A percentile compares a stretch with the other conserved stretches of the same genome.
Evolutionary conservation across 2,888 invertebrate species (phyloP).

Genomic region (Tipula confusa): DNA sequence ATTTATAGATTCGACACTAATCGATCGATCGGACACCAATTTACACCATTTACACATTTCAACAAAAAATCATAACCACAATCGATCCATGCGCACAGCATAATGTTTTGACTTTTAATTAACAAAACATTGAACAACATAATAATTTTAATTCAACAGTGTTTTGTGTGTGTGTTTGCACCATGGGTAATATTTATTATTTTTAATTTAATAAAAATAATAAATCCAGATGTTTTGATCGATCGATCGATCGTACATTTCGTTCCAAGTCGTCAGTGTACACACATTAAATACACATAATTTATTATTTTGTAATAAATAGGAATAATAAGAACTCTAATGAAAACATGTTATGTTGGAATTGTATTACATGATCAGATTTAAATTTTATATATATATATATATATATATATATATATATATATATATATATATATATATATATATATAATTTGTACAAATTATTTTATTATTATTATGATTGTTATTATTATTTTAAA

Average conservation of each 20-base stretch:
- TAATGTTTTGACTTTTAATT: constrained; percentile 20
- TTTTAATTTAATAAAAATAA: constrained; percentile 17
- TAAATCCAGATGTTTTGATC: constrained; percentile 21
- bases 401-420: too few species aligned
- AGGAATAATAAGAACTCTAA: background rate
- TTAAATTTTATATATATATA: background rate
- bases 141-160: background rate
- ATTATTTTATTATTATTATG: background rate
- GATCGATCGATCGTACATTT: background rate
- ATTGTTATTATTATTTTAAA: background rate
- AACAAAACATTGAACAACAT: background rate
- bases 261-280: background rate
- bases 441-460: background rate
- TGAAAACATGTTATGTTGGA: constrained; percentile 4
- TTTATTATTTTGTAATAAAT: background rate
- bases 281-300: background rate
- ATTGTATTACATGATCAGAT: constrained; percentile 12
- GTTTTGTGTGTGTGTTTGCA: background rate
- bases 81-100: background rate
- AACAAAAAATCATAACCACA: too few species aligned
- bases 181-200: background rate
- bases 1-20: too few species aligned
- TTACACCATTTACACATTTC: too few species aligned
- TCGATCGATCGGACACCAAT: too few species aligned
- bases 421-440: too few species aligned